These are phyloP conservation scores for Drosophila suzukii DNA, from an alignment of 1,140 invertebrate species.

Conservation along the genomic window DNA sequence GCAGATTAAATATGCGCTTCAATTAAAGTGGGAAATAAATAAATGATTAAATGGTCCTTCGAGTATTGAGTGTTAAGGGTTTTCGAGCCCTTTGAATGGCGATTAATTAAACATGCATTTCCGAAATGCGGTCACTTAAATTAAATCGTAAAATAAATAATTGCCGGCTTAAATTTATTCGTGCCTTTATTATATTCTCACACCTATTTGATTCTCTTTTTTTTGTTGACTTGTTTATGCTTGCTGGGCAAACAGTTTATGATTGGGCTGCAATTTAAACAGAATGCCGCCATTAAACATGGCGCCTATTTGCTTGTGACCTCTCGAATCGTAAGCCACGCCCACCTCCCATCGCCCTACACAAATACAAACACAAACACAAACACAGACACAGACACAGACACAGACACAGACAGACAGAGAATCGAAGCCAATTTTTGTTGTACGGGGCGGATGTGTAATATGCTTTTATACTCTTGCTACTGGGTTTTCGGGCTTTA, in stretches of 20 bases:
- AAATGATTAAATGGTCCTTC: constrained; percentile 1
- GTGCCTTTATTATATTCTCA: constrained; percentile 2
- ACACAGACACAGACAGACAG: background rate
- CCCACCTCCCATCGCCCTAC: background rate
- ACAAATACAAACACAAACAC: constrained; percentile 2
- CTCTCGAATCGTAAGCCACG: constrained; percentile 13
- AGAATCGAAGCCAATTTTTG: constrained; percentile 12
- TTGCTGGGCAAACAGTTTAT: constrained; percentile 47
- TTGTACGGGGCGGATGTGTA: constrained; percentile 35
- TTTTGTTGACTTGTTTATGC: constrained; percentile 16
- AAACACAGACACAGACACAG: background rate
- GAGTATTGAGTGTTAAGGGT: constrained; percentile 6
- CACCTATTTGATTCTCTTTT: constrained; percentile 1
- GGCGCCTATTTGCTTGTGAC: constrained; percentile 49
- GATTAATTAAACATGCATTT: constrained; percentile 37
- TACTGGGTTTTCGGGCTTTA: constrained; percentile 16
- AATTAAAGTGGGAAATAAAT: constrained; percentile 8
- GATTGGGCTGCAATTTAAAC: constrained; percentile 39
- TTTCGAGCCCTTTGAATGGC: background rate
- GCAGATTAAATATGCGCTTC: constrained; percentile 8
- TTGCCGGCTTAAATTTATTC: background rate
- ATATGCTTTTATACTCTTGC: constrained; percentile 33
- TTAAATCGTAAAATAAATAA: constrained; percentile 33
- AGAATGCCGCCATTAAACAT: constrained; percentile 52
- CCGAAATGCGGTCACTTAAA: constrained; percentile 26